These are phyloP conservation scores for Paramacrobiotus metropolitanus DNA, from an alignment of 1,140 invertebrate species.

Conservation along the genomic window DNA sequence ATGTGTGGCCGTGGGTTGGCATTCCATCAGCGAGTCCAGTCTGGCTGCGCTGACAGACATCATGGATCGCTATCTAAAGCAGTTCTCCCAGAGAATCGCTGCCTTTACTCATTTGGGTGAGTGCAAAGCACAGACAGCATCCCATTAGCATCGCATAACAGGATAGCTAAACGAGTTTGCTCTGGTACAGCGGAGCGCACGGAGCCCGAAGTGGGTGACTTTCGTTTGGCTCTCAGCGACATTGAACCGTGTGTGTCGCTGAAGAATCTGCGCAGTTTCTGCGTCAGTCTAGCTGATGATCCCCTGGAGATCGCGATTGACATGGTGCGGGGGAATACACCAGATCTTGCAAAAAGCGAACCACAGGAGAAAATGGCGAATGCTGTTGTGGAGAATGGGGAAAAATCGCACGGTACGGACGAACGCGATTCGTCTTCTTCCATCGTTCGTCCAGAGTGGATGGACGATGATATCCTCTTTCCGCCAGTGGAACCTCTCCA, in stretches of 20 bases:
- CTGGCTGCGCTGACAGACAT: background rate
- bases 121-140: too few relatives aligned
- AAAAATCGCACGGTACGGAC: background rate
- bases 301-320: background rate
- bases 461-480: background rate
- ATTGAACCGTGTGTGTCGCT: background rate
- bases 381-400: background rate
- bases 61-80: background rate
- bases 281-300: background rate
- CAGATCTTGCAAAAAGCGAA: too few relatives aligned
- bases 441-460: background rate
- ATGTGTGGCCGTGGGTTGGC: background rate
- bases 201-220: background rate
- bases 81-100: background rate
- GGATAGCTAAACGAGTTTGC: too few relatives aligned
- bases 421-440: too few relatives aligned
- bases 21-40: background rate
- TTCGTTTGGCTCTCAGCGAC: background rate
- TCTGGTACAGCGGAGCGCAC: too few relatives aligned
- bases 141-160: too few relatives aligned
- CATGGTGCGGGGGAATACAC: background rate
- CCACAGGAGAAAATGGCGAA: background rate
- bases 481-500: background rate
- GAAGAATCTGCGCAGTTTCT: background rate
- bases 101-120: background rate